A percentile compares a stretch with the other conserved stretches of the same genome.
These are phyloP conservation scores for Campylomormyrus numenius DNA, from an alignment of 2,113 vertebrate genomes.

Conservation along the genomic window DNA sequence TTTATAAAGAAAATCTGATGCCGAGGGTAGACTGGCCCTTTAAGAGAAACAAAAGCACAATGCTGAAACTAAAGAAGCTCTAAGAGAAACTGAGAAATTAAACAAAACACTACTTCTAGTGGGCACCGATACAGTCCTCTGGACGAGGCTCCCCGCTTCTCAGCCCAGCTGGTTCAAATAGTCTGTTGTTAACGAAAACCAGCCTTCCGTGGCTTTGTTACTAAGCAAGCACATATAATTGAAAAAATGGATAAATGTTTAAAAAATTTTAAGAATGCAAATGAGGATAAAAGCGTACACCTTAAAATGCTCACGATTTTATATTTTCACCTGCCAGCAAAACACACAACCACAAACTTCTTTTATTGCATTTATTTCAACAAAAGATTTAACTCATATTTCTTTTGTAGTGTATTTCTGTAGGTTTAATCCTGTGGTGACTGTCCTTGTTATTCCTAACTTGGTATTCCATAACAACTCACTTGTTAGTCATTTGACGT, in stretches of 20 bases:
- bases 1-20: neutral
- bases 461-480: neutral
- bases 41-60: conserved; percentile 8
- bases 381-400: neutral
- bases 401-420: neutral
- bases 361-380: neutral
- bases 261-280: neutral
- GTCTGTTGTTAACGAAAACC: neutral
- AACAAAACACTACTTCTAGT: conserved; percentile 9
- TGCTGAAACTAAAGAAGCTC: neutral
- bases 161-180: conserved; percentile 4
- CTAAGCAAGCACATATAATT: neutral
- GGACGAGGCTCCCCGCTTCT: neutral
- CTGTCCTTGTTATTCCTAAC: neutral
- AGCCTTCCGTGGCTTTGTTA: neutral
- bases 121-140: neutral
- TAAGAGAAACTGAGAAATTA: neutral
- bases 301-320: neutral
- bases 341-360: neutral
- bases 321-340: neutral
- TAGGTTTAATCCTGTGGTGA: neutral
- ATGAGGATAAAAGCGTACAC: neutral
- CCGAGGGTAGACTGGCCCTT: neutral
- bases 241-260: neutral
- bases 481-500: neutral